Evolutionary conservation across 2,113 vertebrate genomes (phyloP).

Genomic region (Zapus hudsonius): DNA sequence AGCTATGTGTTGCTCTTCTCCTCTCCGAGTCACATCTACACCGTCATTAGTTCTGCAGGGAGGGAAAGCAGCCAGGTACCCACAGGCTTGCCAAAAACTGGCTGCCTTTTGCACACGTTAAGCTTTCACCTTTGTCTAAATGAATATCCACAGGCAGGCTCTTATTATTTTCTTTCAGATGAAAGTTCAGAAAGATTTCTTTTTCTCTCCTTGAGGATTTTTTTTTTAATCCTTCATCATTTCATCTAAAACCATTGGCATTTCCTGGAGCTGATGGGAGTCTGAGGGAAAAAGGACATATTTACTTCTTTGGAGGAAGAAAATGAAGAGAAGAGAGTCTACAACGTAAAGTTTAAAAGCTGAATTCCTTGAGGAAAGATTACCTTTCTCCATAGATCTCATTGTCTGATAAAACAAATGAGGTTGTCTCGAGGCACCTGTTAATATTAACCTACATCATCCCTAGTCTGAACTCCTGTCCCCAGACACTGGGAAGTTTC

Average conservation of each 20-base stretch:
- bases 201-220: background rate
- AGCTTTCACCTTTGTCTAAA: slow-evolving; percentile 49
- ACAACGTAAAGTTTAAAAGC: slow-evolving; percentile 44
- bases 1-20: background rate
- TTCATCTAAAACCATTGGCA: slow-evolving; percentile 47
- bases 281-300: slow-evolving; percentile 17
- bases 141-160: background rate
- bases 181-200: slow-evolving; percentile 35
- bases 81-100: background rate
- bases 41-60: background rate
- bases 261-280: slow-evolving; percentile 14
- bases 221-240: slow-evolving; percentile 42
- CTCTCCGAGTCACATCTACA: background rate
- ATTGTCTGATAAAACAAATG: slow-evolving; percentile 64
- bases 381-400: slow-evolving; percentile 39
- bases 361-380: slow-evolving; percentile 49
- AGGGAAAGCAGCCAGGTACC: background rate
- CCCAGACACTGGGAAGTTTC: slow-evolving; percentile 42
- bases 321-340: slow-evolving; percentile 56
- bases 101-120: background rate
- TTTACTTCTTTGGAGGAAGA: slow-evolving; percentile 48
- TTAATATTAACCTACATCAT: slow-evolving; percentile 48
- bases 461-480: slow-evolving; percentile 39
- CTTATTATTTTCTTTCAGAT: slow-evolving; percentile 41
- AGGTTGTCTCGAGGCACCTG: slow-evolving; percentile 26